phyloP scores from a whole-genome alignment of 2,113 vertebrate species.

The Datnioides undecimradiatus region DNA sequence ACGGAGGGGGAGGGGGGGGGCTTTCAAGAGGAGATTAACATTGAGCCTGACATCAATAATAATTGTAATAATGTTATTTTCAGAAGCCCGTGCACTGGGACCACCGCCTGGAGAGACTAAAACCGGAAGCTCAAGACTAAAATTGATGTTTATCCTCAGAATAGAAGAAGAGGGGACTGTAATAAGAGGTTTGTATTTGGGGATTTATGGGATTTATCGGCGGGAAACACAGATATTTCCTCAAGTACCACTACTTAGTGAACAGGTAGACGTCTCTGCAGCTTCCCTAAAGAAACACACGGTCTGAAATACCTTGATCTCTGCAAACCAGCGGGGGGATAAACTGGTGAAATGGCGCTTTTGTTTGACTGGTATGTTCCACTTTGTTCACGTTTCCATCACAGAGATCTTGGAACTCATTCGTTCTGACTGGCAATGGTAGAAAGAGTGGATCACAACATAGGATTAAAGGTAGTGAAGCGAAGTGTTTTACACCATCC shows the following conservation, averaged over 20 bases:
- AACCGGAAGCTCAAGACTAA: constrained; percentile 15
- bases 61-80: constrained; percentile 40
- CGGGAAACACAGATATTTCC: constrained; percentile 27
- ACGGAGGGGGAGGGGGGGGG: not conserved
- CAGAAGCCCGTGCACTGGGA: constrained; percentile 10
- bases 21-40: constrained; percentile 39
- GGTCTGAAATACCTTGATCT: not conserved
- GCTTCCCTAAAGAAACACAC: not conserved
- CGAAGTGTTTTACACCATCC: not conserved
- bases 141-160: constrained; percentile 38
- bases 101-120: not conserved
- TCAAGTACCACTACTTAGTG: not conserved
- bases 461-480: not conserved
- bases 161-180: constrained; percentile 12
- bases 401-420: not conserved
- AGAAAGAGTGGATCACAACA: too few relatives aligned
- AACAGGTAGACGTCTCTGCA: constrained; percentile 4
- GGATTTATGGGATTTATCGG: constrained; percentile 43
- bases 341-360: not conserved
- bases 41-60: constrained; percentile 50
- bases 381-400: not conserved
- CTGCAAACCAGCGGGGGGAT: not conserved
- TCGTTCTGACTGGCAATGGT: not conserved
- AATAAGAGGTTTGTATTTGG: constrained; percentile 17
- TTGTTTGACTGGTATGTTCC: not conserved